Conservation (phyloP, 2,113 vertebrate species). For the Plestiodon gilberti region DNA sequence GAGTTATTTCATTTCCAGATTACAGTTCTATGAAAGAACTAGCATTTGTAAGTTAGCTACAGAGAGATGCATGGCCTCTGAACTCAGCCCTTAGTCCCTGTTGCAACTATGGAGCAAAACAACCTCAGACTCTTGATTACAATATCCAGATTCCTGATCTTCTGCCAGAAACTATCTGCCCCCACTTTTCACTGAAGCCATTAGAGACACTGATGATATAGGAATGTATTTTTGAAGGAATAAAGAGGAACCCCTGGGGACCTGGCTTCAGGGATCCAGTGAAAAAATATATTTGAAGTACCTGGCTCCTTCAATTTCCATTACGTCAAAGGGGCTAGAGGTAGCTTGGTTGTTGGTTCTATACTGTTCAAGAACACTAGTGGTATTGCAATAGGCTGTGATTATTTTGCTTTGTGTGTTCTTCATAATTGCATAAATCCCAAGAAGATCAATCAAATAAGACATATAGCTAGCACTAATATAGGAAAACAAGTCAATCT, state of each 20-base stretch:
- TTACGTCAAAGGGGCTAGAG: neutral
- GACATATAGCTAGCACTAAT: too few species aligned
- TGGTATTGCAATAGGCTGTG: neutral
- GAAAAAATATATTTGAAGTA: neutral
- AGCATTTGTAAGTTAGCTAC: neutral
- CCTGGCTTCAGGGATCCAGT: neutral
- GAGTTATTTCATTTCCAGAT: neutral
- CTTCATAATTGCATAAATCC: neutral
- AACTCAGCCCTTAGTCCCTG: neutral
- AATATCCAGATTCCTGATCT: neutral
- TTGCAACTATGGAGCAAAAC: neutral
- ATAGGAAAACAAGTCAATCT: neutral
- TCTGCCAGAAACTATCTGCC: neutral
- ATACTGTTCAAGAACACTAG: neutral
- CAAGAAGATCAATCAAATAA: neutral
- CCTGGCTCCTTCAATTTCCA: neutral
- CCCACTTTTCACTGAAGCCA: neutral
- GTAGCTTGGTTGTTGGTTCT: neutral
- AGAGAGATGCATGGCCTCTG: neutral
- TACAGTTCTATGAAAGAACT: neutral
- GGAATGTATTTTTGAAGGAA: neutral
- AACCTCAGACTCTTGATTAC: neutral
- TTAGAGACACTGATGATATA: neutral
- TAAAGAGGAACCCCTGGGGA: neutral
- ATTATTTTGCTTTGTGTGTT: neutral